Conservation (phyloP, 64 coral and sea anemone genomes). For the Montipora efflorescens region DNA sequence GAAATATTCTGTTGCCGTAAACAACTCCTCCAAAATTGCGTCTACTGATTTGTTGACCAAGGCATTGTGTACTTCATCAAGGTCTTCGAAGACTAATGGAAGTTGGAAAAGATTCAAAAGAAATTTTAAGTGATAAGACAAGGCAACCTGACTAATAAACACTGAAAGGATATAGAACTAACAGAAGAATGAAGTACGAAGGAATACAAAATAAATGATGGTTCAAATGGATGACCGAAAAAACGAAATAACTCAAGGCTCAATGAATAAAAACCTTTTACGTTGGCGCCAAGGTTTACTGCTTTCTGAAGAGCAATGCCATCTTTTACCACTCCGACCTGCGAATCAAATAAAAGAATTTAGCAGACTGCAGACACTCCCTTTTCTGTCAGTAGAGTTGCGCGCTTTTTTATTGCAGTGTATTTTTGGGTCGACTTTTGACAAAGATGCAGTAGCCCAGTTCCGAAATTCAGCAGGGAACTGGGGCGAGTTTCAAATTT, state of each 20-base stretch:
- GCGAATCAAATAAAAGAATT: background rate
- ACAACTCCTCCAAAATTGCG: constrained; percentile 25
- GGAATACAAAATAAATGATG: too few relatives aligned
- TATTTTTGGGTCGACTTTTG: too few relatives aligned
- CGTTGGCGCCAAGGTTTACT: background rate
- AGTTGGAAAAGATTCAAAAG: background rate
- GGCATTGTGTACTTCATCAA: background rate
- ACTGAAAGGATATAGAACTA: too few relatives aligned
- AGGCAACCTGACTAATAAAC: background rate
- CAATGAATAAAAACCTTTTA: background rate
- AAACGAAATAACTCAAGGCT: too few relatives aligned
- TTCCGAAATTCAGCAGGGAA: too few relatives aligned
- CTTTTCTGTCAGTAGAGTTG: too few relatives aligned
- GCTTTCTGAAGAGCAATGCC: constrained; percentile 17
- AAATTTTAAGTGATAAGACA: background rate
- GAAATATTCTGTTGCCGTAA: background rate
- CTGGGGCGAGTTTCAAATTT: too few relatives aligned
- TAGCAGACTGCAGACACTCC: too few relatives aligned
- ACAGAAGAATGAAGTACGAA: background rate
- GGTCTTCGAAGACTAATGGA: background rate
- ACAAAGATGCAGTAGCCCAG: too few relatives aligned
- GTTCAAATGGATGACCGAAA: too few relatives aligned
- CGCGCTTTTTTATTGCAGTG: too few relatives aligned
- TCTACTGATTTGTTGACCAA: background rate
- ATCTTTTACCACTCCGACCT: background rate